Conservation (phyloP, 1,140 invertebrate species). For the Mactra quadrangularis region DNA sequence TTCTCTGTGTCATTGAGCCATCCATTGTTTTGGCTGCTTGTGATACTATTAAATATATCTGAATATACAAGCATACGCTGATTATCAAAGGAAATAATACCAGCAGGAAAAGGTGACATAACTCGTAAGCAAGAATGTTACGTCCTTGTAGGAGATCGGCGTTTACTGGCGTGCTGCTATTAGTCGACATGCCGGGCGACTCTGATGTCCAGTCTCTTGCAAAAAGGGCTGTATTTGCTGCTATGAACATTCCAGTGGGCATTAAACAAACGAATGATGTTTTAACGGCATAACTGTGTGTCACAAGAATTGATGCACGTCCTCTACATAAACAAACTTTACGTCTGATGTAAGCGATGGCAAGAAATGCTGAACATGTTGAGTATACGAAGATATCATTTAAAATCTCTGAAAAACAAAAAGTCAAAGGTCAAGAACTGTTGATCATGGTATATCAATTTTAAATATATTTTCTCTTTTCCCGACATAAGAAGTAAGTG, state of each 20-base stretch:
- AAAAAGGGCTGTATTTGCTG: not conserved
- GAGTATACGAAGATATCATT: conserved; percentile 17
- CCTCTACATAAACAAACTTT: conserved; percentile 34
- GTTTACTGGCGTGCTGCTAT: not conserved
- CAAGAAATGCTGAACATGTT: conserved; percentile 22
- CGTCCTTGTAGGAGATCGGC: not conserved
- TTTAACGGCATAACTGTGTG: conserved; percentile 6
- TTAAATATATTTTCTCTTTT: no score
- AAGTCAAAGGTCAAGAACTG: no score
- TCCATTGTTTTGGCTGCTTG: conserved; percentile 16
- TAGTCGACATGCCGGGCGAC: not conserved
- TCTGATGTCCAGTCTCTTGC: not conserved
- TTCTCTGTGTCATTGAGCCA: conserved; percentile 1
- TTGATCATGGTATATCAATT: no score
- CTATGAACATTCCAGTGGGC: conserved; percentile 14
- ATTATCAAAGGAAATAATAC: not conserved
- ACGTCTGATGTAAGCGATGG: conserved; percentile 23
- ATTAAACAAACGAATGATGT: not conserved
- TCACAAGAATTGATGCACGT: conserved; percentile 15
- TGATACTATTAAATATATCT: conserved; percentile 5
- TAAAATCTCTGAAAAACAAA: conserved; percentile 13
- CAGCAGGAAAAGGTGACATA: not conserved
- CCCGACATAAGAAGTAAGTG: no score
- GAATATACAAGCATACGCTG: conserved; percentile 1
- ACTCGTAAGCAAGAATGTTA: not conserved